Percentiles rank a stretch among this genome's conserved stretches.
Evolutionary conservation across 37 sponge, comb jelly and placozoan species (phyloP).

Genomic region (Ephydatia muelleri): DNA sequence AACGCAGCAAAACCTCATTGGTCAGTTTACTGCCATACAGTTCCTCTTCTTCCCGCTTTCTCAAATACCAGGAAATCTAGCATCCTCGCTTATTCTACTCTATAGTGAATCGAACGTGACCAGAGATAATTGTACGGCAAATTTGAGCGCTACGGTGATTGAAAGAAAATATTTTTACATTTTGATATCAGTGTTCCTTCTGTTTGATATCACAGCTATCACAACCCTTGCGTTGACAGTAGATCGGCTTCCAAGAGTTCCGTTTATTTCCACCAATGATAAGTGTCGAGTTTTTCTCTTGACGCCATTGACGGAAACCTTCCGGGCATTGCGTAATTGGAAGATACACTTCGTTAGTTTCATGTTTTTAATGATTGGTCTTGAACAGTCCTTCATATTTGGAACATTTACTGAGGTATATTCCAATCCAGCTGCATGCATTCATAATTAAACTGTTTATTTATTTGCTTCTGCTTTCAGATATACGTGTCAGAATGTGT

Average conservation of each 20-base stretch:
- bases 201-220: slow-evolving; percentile 28
- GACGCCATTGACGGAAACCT: slow-evolving; percentile 16
- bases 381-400: too few species aligned
- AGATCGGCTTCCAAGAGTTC: neutral
- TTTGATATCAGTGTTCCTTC: too few species aligned
- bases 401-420: slow-evolving; percentile 40
- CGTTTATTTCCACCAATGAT: neutral
- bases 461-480: neutral
- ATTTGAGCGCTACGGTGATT: too few species aligned
- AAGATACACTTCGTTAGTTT: slow-evolving; percentile 20
- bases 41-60: slow-evolving; percentile 6
- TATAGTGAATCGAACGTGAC: too few species aligned
- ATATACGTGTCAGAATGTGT: slow-evolving; percentile 50
- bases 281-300: slow-evolving; percentile 9
- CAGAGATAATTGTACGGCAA: too few species aligned
- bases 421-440: too few species aligned
- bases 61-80: slow-evolving; percentile 35
- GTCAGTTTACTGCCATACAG: slow-evolving; percentile 25
- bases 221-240: neutral
- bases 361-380: slow-evolving; percentile 25
- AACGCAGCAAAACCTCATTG: neutral
- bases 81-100: slow-evolving; percentile 34
- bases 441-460: neutral
- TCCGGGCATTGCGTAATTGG: slow-evolving; percentile 13
- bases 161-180: slow-evolving; percentile 10